A percentile compares a stretch with the other conserved stretches of the same genome.
These are phyloP conservation scores for Omphaloscelis lunosa DNA, from an alignment of 2,888 invertebrate genomes.

Conservation along the genomic window DNA sequence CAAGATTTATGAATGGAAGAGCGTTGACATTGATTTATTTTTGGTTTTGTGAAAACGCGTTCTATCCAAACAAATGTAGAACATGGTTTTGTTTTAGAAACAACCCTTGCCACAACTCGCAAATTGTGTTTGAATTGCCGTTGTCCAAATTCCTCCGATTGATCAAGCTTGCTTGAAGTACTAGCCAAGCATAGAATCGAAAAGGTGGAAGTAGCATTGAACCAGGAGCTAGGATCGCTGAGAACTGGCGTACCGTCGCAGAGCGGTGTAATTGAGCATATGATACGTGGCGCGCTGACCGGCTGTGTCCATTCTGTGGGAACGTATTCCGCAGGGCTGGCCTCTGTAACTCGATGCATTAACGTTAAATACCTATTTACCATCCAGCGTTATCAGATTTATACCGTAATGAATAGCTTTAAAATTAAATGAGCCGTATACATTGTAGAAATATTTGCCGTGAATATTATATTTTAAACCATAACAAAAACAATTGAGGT, in stretches of 20 bases:
- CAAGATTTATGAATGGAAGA: slow-evolving; percentile 65
- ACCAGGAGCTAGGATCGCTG: slow-evolving; percentile 59
- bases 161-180: slow-evolving; percentile 61
- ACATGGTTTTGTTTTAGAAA: slow-evolving; percentile 49
- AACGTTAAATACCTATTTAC: slow-evolving; percentile 52
- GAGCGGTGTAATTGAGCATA: slow-evolving; percentile 86
- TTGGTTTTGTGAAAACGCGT: slow-evolving; percentile 54
- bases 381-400: slow-evolving; percentile 46
- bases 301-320: slow-evolving; percentile 81
- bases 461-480: slow-evolving; percentile 26
- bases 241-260: slow-evolving; percentile 69
- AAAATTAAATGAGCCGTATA: slow-evolving; percentile 35
- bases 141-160: slow-evolving; percentile 64
- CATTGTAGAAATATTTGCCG: slow-evolving; percentile 24
- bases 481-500: slow-evolving; percentile 25
- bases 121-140: slow-evolving; percentile 45
- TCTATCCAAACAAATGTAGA: slow-evolving; percentile 45
- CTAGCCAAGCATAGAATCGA: slow-evolving; percentile 57
- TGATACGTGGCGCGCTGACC: slow-evolving; percentile 82
- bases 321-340: slow-evolving; percentile 79
- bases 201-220: slow-evolving; percentile 65
- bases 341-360: slow-evolving; percentile 61
- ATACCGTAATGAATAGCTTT: slow-evolving; percentile 43
- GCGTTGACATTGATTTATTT: slow-evolving; percentile 66
- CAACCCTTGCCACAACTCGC: slow-evolving; percentile 27